Base-by-base conservation (phyloP, 2,113 vertebrate species). In the Semicossyphus pulcher region DNA sequence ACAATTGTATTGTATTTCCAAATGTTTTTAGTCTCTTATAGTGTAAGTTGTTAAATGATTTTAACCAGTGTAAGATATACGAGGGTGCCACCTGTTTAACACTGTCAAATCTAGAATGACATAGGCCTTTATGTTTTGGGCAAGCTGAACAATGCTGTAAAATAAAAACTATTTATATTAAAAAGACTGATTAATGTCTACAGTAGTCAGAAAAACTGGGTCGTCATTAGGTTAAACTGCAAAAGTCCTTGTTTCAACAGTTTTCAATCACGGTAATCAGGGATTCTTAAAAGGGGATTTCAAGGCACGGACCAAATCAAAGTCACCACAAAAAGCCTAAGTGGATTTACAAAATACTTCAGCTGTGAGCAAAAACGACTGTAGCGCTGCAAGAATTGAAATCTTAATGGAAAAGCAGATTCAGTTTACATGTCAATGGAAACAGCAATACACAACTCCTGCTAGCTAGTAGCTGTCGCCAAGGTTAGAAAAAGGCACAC, bases 111-210 rank as follows among this genome's bases (percentile, higher is more conserved):
- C 42, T 90, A 89, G 60, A 86, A 81, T 73, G 84, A 92, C 76
- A 81, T 82, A 87, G 82, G 84, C 72, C 83, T 86, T 89, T 87
- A 85, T 92, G 85, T 93, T 92, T 91, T 89, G 84, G 80, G 76
- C 86, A 80, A 89, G 90, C 74, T 87, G 84, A 92, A 92, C 84
- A 82, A 91, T 88, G 88, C 86, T 92, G 88, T 93, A 93, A 92
- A 94, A 92, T 91, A 93, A 92, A 86, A 90, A 89, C 57, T 71
- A 92, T 93, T 94, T 95, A 67, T 94, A 95, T 85, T 86, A 89
- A 91, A 57, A 80, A 45, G 86, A 88, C 80, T 89, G 76, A 67
- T 88, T 66, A 61, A 76, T 88, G 68, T 75, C 58, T 85, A 26
- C 29, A 49, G 18, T 45, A 83, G 51, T 47, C 45, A 41, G 9